These are phyloP conservation scores for Zosterops hypoxanthus DNA, from an alignment of 2,113 vertebrate species.

Conservation along the genomic window DNA sequence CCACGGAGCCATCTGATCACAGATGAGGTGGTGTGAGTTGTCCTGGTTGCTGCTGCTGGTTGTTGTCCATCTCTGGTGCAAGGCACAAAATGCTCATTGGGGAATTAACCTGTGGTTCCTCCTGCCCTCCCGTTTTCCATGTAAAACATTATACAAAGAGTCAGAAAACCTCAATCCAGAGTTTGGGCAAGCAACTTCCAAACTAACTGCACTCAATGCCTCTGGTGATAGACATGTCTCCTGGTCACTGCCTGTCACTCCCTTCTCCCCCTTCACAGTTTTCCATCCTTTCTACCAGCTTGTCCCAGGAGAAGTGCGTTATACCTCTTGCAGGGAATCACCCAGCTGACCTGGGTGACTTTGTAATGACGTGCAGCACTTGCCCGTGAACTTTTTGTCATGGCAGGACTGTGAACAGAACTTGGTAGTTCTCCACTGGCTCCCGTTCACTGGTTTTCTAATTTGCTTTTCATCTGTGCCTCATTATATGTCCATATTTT, in stretches of 20 bases:
- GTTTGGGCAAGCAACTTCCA: background rate
- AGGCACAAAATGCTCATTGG: accelerated
- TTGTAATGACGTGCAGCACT: background rate
- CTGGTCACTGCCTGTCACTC: accelerated
- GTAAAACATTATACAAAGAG: background rate
- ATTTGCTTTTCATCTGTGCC: background rate
- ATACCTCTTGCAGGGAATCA: background rate
- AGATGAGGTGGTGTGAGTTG: accelerated
- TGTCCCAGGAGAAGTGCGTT: background rate
- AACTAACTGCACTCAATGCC: background rate
- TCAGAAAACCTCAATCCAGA: background rate
- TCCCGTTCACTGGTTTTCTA: background rate
- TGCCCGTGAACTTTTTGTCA: background rate
- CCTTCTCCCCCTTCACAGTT: background rate
- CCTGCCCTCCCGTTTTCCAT: accelerated
- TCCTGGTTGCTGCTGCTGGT: background rate
- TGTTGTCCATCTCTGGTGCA: background rate
- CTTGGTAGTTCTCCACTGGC: background rate
- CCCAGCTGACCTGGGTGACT: background rate
- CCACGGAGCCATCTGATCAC: accelerated
- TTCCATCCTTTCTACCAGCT: background rate
- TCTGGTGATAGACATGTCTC: background rate
- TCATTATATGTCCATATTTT: background rate
- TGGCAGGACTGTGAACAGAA: background rate
- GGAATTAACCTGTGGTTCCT: background rate